phyloP scores from a whole-genome alignment of 2,888 invertebrate genomes.

The Sarcophaga caerulescens region DNA sequence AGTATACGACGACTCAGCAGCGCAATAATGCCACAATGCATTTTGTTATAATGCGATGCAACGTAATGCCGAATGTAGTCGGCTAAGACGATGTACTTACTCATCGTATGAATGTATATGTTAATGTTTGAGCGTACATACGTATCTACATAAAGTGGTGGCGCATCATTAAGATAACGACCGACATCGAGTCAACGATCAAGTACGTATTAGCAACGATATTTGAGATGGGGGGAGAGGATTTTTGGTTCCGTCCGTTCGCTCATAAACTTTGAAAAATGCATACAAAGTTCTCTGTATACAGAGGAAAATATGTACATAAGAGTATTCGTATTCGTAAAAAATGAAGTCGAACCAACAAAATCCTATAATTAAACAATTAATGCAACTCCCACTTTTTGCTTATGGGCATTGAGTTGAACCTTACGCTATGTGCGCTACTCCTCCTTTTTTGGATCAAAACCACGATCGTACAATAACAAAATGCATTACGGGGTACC shows the following conservation, averaged over 20 bases:
- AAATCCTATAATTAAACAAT: conserved; percentile 82
- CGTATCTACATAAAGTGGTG: conserved; percentile 59
- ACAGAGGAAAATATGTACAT: not conserved
- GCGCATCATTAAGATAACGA: conserved; percentile 71
- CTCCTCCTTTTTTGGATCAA: conserved; percentile 81
- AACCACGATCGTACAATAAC: conserved; percentile 70
- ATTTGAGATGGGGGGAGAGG: conserved; percentile 36
- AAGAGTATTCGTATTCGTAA: conserved; percentile 27
- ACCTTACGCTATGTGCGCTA: conserved; percentile 80
- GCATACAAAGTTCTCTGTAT: conserved; percentile 70
- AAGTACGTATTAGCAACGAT: conserved; percentile 55
- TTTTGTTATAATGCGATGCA: conserved; percentile 26
- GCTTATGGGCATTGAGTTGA: conserved; percentile 78
- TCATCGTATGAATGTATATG: not conserved
- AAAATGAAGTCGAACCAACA: conserved; percentile 78
- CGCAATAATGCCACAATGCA: conserved; percentile 27
- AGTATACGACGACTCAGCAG: not conserved
- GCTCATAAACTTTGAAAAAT: not conserved
- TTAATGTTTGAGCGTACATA: not conserved
- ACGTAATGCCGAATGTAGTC: conserved; percentile 45
- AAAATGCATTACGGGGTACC: conserved; percentile 43
- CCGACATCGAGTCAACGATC: conserved; percentile 66
- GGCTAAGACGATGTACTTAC: conserved; percentile 16
- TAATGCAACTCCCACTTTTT: conserved; percentile 82
- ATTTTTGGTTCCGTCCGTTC: conserved; percentile 25